phyloP scores from a whole-genome alignment of 2,888 invertebrate species.

The Lamproptera curius region DNA sequence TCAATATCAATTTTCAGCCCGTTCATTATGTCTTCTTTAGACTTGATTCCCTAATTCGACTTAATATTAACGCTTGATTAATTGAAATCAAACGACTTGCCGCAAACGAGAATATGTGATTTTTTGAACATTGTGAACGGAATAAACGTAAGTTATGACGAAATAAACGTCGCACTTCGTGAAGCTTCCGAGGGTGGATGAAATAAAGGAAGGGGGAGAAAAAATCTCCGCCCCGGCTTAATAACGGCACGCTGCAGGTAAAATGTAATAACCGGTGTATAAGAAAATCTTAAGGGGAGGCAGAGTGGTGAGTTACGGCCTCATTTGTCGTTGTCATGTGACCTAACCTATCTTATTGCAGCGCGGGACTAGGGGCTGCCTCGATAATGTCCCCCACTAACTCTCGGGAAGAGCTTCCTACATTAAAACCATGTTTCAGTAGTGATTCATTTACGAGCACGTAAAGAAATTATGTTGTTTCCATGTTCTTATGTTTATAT shows the following conservation, averaged over 20 bases:
- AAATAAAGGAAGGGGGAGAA: slow-evolving; percentile 17
- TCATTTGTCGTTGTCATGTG: slow-evolving; percentile 69
- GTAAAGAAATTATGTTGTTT: not conserved
- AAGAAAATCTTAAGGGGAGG: slow-evolving; percentile 57
- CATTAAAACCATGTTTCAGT: slow-evolving; percentile 2
- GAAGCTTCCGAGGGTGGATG: slow-evolving; percentile 11
- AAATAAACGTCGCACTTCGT: slow-evolving; percentile 15
- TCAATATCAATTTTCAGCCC: no score
- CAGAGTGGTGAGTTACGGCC: slow-evolving; percentile 55
- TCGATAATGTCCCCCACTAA: slow-evolving; percentile 10
- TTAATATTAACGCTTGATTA: no score
- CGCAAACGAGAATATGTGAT: slow-evolving; percentile 1
- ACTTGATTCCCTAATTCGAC: no score
- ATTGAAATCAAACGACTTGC: not conserved
- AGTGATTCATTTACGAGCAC: not conserved
- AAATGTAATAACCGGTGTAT: slow-evolving; percentile 38
- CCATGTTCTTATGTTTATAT: not conserved
- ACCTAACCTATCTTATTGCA: slow-evolving; percentile 61
- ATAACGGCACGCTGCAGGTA: slow-evolving; percentile 22
- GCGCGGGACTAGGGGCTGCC: not conserved
- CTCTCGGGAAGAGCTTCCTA: not conserved
- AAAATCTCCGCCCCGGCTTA: slow-evolving; percentile 15
- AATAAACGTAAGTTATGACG: slow-evolving; percentile 16
- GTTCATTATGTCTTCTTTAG: no score
- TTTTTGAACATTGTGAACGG: slow-evolving; percentile 3